These are phyloP conservation scores for Pseudomyrmex concolor DNA, from an alignment of 1,140 invertebrate species.

Conservation along the genomic window DNA sequence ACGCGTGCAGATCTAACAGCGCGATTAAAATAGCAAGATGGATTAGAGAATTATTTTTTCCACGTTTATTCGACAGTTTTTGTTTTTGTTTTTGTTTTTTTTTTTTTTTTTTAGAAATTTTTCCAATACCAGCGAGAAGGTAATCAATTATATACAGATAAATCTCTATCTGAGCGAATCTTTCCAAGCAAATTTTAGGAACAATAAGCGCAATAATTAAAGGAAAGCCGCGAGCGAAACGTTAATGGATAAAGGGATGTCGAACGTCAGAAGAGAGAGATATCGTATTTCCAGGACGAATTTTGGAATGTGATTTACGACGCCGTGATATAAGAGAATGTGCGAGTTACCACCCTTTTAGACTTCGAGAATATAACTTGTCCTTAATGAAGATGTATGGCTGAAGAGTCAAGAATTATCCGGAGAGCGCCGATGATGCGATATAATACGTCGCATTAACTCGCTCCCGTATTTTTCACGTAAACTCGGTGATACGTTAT, in stretches of 20 bases:
- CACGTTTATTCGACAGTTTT: not conserved
- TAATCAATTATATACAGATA: slow-evolving; percentile 16
- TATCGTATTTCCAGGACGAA: slow-evolving; percentile 77
- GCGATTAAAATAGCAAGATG: not conserved
- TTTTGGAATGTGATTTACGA: slow-evolving; percentile 82
- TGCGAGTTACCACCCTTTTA: slow-evolving; percentile 57
- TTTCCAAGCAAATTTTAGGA: slow-evolving; percentile 3
- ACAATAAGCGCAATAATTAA: slow-evolving; percentile 48
- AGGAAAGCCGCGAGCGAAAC: slow-evolving; percentile 31
- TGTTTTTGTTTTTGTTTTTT: too few relatives aligned
- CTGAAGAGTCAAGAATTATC: slow-evolving; percentile 76
- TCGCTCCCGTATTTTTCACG: slow-evolving; percentile 22
- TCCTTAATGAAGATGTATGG: slow-evolving; percentile 81
- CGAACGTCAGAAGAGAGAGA: slow-evolving; percentile 74
- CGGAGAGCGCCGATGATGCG: slow-evolving; percentile 49
- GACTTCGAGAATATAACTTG: slow-evolving; percentile 73
- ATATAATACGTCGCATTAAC: slow-evolving; percentile 59
- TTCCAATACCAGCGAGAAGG: not conserved
- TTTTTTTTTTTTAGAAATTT: not conserved
- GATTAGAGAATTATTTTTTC: not conserved
- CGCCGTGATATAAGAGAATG: slow-evolving; percentile 59
- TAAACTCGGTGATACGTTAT: not conserved
- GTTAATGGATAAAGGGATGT: slow-evolving; percentile 56
- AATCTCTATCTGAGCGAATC: not conserved
- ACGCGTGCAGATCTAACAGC: not conserved